Evolutionary conservation across 1,140 invertebrate genomes (phyloP), one percentile per base, ranked within the genome.

Genomic region (Physella acuta): DNA sequence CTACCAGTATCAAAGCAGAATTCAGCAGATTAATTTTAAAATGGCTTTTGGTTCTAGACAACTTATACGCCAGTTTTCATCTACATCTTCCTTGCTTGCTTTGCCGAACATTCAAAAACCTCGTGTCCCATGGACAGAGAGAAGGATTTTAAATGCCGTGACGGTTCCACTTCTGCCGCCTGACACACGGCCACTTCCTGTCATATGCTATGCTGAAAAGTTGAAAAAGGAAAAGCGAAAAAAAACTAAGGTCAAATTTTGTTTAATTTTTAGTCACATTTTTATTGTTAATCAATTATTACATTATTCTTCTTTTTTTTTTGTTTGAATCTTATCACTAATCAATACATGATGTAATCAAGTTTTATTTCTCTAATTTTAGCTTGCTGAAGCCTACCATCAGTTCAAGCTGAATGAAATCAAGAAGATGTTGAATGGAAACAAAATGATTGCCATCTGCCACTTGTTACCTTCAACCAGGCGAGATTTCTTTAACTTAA

Each of bases 391-490:
- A 28, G 65, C 53, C 31, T 68, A 58, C 36, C 4, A 39, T 5
- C 53, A 5, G 26, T 68, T 68, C 53, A 26, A 55, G 2, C 2
- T 58, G 2, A 28, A 59, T 1, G 26, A 68, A 24, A 33, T 49
- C 3, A 31, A 44, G 14, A 44, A 68, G 30, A 53, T 58, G 26
- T 59, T 68, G 5, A 53, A 28, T 30, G 55, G 30, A 55, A 51
- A 68, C 24, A 28, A 36, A n/a, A 68, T 68, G 65, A 55, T 68
- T 24, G 49, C 53, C 36, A 68, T 68, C n/a, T 68, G 65, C 28
- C 65, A 68, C 53, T 44, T 30, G 30, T 5, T 68, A 26, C 65
- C 65, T 17, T 26, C 44, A 34, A 68, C 26, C 28, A 17, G 33
- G 28, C 20, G 65, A 30, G 65, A 68, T 11, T 20, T 17, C 36